A percentile compares a stretch with the other conserved stretches of the same genome.
These are phyloP conservation scores for Mesorhabditis belari DNA, from an alignment of 2,888 invertebrate species.

Conservation along the genomic window DNA sequence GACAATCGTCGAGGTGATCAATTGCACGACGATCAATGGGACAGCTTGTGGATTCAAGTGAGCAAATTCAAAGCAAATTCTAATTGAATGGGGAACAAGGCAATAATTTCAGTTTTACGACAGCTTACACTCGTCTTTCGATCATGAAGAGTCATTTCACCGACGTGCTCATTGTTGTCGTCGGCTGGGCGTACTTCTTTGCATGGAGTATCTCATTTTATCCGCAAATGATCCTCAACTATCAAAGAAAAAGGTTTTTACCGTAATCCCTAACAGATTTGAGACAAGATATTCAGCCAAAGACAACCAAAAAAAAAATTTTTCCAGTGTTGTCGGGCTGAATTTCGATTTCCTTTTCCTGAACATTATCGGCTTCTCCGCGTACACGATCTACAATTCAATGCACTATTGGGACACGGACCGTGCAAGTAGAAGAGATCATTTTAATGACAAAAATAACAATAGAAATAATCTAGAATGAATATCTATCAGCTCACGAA, in stretches of 20 bases:
- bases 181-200: conserved; percentile 97
- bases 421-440: conserved; percentile 65
- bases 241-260: conserved; percentile 72
- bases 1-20: too few species aligned
- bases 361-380: conserved; percentile 83
- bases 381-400: conserved; percentile 86
- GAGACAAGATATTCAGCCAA: too few species aligned
- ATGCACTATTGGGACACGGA: conserved; percentile 76
- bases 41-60: too few species aligned
- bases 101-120: conserved; percentile 11
- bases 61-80: too few species aligned
- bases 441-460: neutral
- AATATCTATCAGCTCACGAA: conserved; percentile 75
- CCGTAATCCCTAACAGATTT: neutral
- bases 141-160: conserved; percentile 34
- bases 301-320: too few species aligned
- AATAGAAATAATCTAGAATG: conserved; percentile 66
- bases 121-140: conserved; percentile 28
- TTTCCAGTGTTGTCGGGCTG: conserved; percentile 80
- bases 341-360: conserved; percentile 89
- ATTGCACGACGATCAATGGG: too few species aligned
- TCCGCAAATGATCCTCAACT: conserved; percentile 89
- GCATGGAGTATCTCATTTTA: conserved; percentile 99
- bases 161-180: conserved; percentile 59
- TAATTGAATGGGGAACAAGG: too few species aligned